Evolutionary conservation across 2,888 invertebrate genomes (phyloP).

Genomic region (Schrankia costaestrigalis): DNA sequence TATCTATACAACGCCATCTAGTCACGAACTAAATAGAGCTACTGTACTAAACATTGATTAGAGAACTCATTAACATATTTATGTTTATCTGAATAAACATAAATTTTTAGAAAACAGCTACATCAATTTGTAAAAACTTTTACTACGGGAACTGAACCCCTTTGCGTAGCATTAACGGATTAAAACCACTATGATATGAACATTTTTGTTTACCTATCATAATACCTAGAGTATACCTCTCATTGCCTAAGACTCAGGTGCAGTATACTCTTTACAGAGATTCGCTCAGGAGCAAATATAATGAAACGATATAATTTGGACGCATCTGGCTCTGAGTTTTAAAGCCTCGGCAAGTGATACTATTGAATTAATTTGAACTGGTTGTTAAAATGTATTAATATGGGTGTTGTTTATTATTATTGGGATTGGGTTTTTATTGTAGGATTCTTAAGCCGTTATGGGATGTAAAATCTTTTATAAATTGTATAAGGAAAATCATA

Average conservation of each 20-base stretch:
- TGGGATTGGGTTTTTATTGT: not conserved
- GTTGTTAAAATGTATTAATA: constrained; percentile 17
- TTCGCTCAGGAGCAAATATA: constrained; percentile 29
- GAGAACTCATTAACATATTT: too few species aligned
- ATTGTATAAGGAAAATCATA: too few species aligned
- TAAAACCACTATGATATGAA: too few species aligned
- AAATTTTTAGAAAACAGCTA: constrained; percentile 12
- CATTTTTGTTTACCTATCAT: too few species aligned
- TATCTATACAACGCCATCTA: too few species aligned
- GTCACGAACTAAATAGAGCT: too few species aligned
- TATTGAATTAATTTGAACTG: constrained; percentile 22
- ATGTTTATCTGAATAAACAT: not conserved
- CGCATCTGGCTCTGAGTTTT: constrained; percentile 36
- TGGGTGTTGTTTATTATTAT: not conserved
- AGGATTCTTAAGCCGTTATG: not conserved
- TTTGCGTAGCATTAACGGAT: too few species aligned
- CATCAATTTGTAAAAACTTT: too few species aligned
- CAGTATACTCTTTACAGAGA: not conserved
- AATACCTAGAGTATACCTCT: too few species aligned
- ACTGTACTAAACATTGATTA: too few species aligned
- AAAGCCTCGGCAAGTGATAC: constrained; percentile 20
- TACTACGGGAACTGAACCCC: too few species aligned
- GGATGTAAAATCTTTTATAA: too few species aligned
- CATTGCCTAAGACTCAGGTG: constrained; percentile 21
- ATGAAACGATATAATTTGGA: constrained; percentile 38